Conservation (phyloP, 2,113 vertebrate species). For the Laterallus jamaicensis region DNA sequence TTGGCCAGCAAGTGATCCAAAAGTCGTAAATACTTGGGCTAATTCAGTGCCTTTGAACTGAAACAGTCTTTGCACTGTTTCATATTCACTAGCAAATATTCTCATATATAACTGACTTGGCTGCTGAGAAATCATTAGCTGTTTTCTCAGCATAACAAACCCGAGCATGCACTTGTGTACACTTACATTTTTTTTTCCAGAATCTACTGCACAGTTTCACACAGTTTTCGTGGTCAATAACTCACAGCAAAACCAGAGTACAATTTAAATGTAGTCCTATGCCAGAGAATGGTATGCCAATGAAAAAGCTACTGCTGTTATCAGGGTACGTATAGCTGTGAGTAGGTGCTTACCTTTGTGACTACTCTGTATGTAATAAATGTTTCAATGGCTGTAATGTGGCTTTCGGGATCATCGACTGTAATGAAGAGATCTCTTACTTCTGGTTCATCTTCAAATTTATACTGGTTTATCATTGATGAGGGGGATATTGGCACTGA, state of each 20-base stretch:
- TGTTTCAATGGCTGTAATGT: constrained; percentile 94
- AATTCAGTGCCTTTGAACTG: background rate
- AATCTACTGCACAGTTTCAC: background rate
- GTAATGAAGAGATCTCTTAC: constrained; percentile 89
- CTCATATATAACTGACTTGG: background rate
- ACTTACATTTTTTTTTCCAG: background rate
- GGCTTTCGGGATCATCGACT: constrained; percentile 93
- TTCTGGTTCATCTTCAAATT: constrained; percentile 87
- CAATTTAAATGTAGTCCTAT: background rate
- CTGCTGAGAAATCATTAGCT: background rate
- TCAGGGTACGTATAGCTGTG: background rate
- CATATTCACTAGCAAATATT: background rate
- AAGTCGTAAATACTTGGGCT: background rate
- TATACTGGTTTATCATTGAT: constrained; percentile 94
- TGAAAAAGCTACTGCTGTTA: background rate
- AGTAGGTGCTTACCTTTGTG: constrained; percentile 83
- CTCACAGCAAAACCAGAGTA: background rate
- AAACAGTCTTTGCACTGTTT: background rate
- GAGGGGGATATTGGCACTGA: constrained; percentile 86
- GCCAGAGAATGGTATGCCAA: background rate
- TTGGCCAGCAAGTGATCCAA: background rate
- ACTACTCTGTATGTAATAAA: constrained; percentile 92
- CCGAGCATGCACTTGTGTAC: background rate
- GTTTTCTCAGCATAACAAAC: background rate
- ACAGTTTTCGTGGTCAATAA: background rate